These are phyloP conservation scores for Pyrrhura leucotis DNA, from an alignment of 2,797 vertebrate species.

Conservation along the genomic window DNA sequence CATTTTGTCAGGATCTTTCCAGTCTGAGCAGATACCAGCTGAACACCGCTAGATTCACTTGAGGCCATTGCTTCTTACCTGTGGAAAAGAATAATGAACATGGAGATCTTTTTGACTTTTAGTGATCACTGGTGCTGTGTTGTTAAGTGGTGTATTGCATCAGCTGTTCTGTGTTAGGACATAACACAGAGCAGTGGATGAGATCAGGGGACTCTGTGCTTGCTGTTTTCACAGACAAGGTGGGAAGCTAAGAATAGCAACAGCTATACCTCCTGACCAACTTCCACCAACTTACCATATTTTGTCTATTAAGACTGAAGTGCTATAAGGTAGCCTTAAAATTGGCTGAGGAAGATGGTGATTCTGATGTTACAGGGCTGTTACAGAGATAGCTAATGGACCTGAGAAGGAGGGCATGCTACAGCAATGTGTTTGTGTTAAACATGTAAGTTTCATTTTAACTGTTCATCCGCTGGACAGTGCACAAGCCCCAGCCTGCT, in stretches of 20 bases:
- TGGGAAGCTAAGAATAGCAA: background rate
- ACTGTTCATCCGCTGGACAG: background rate
- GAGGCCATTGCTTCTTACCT: background rate
- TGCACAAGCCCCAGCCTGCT: background rate
- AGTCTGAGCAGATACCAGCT: background rate
- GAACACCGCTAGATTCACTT: background rate
- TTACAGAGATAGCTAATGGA: background rate
- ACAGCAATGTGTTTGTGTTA: background rate
- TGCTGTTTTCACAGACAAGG: background rate
- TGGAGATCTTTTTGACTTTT: background rate
- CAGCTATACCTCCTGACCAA: background rate
- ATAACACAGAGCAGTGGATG: background rate
- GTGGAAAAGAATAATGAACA: background rate
- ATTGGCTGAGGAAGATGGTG: background rate
- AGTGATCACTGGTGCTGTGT: background rate
- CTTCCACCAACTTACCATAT: background rate
- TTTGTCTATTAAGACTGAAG: conserved; percentile 8
- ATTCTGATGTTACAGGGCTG: background rate
- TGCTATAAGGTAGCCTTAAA: background rate
- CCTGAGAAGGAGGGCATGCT: background rate
- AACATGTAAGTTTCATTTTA: background rate
- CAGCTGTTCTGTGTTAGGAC: background rate
- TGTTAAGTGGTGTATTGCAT: background rate
- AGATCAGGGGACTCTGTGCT: background rate
- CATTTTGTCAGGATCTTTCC: background rate